Evolutionary conservation across 2,797 vertebrate genomes (phyloP).

Genomic region (Lateolabrax maculatus): DNA sequence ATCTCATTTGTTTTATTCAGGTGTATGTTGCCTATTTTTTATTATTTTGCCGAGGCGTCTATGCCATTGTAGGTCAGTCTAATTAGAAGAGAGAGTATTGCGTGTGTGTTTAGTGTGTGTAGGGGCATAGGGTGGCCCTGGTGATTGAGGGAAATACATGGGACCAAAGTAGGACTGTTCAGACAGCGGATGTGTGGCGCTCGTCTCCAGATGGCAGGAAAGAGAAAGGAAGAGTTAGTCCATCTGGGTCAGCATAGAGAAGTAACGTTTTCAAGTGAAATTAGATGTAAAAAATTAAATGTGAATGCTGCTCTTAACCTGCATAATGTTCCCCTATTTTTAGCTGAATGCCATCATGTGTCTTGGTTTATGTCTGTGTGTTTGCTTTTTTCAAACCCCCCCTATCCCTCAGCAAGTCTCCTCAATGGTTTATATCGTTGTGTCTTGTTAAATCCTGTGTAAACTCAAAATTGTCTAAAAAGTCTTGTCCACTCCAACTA

Average conservation of each 20-base stretch:
- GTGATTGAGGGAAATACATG: slow-evolving; percentile 71
- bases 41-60: slow-evolving; percentile 71
- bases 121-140: slow-evolving; percentile 8
- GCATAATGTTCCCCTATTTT: slow-evolving; percentile 43
- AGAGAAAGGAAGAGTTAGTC: slow-evolving; percentile 31
- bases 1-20: slow-evolving; percentile 88
- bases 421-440: slow-evolving; percentile 18
- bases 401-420: slow-evolving; percentile 27
- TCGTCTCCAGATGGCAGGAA: slow-evolving; percentile 59
- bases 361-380: slow-evolving; percentile 47
- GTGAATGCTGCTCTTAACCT: slow-evolving; percentile 44
- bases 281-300: slow-evolving; percentile 36
- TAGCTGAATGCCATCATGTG: slow-evolving; percentile 41
- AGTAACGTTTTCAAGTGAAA: slow-evolving; percentile 47
- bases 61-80: slow-evolving; percentile 82
- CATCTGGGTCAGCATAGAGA: slow-evolving; percentile 62
- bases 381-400: slow-evolving; percentile 15
- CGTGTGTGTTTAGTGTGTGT: slow-evolving; percentile 21
- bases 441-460: slow-evolving; percentile 22
- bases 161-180: slow-evolving; percentile 63
- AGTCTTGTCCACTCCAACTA: not conserved
- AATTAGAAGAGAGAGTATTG: slow-evolving; percentile 71
- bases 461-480: not conserved
- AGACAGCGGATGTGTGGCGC: slow-evolving; percentile 41
- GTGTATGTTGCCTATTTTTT: slow-evolving; percentile 78